phyloP scores from a whole-genome alignment of 1,140 invertebrate species.

The Drosophila fuyamai region DNA sequence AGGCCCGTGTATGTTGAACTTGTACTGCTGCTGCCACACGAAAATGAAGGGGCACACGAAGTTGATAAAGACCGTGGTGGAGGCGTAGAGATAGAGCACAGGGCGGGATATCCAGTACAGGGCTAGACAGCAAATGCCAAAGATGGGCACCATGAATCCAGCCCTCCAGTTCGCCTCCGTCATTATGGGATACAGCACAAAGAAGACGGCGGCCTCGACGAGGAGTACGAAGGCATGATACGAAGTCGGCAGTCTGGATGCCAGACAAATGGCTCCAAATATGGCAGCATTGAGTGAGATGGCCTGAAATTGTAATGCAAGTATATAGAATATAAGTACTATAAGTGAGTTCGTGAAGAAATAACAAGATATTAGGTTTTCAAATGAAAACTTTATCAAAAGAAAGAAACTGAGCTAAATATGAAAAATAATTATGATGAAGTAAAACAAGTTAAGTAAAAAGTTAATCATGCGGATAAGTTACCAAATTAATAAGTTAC shows the following conservation, averaged over 20 bases:
- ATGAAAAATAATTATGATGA: too few relatives aligned
- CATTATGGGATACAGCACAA: constrained; percentile 94
- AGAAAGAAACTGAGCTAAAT: too few relatives aligned
- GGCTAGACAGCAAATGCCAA: constrained; percentile 67
- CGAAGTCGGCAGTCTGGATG: constrained; percentile 93
- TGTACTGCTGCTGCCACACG: constrained; percentile 92
- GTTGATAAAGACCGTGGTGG: constrained; percentile 88
- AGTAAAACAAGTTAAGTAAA: too few relatives aligned
- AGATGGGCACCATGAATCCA: constrained; percentile 69
- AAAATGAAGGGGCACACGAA: constrained; percentile 92
- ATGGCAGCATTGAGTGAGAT: constrained; percentile 95
- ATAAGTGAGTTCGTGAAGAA: too few relatives aligned
- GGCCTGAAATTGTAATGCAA: constrained; percentile 81
- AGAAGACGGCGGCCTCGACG: constrained; percentile 93
- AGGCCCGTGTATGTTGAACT: constrained; percentile 97
- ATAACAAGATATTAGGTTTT: too few relatives aligned
- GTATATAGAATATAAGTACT: neutral
- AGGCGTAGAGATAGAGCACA: constrained; percentile 87
- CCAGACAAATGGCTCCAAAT: constrained; percentile 96
- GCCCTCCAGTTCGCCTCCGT: constrained; percentile 87
- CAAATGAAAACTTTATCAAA: too few relatives aligned
- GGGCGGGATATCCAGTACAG: constrained; percentile 87
- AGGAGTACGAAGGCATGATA: constrained; percentile 95
- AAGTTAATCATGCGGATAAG: too few relatives aligned
- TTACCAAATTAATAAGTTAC: too few relatives aligned